Conservation (phyloP, 53 echinoderm and acorn worm genomes). For the Luidia sarsii region DNA sequence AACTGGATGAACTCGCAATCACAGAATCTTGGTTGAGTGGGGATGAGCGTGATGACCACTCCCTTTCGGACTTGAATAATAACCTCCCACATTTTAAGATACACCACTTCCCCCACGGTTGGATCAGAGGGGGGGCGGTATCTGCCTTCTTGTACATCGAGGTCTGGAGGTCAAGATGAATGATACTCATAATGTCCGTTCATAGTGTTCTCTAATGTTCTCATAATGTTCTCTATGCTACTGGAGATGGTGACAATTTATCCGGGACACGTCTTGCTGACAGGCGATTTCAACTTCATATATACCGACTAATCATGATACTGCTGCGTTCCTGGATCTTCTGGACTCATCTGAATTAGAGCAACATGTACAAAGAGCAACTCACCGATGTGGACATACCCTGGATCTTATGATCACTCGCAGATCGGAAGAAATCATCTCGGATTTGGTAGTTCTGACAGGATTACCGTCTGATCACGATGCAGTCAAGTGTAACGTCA, state of each 20-base stretch:
- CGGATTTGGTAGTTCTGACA: background rate
- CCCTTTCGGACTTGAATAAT: slow-evolving; percentile 13
- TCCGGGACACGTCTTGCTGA: background rate
- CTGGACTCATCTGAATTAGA: background rate
- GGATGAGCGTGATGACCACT: slow-evolving; percentile 13
- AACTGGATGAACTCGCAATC: slow-evolving; percentile 16
- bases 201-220: background rate
- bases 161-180: slow-evolving; percentile 1
- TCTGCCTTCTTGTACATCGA: slow-evolving; percentile 8
- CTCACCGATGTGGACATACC: slow-evolving; percentile 22
- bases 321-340: slow-evolving; percentile 9
- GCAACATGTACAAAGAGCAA: slow-evolving; percentile 2
- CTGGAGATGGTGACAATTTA: slow-evolving; percentile 3
- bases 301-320: background rate
- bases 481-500: slow-evolving; percentile 30
- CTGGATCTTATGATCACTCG: slow-evolving; percentile 42
- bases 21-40: slow-evolving; percentile 43
- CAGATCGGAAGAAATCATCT: slow-evolving; percentile 8
- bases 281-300: background rate
- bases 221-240: background rate
- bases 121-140: background rate
- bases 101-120: slow-evolving; percentile 3
- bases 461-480: slow-evolving; percentile 44
- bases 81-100: slow-evolving; percentile 1
- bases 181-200: background rate